A percentile compares a stretch with the other conserved stretches of the same genome.
These are phyloP conservation scores for Acanthoscelides obtectus DNA, from an alignment of 2,888 invertebrate species.

Conservation along the genomic window DNA sequence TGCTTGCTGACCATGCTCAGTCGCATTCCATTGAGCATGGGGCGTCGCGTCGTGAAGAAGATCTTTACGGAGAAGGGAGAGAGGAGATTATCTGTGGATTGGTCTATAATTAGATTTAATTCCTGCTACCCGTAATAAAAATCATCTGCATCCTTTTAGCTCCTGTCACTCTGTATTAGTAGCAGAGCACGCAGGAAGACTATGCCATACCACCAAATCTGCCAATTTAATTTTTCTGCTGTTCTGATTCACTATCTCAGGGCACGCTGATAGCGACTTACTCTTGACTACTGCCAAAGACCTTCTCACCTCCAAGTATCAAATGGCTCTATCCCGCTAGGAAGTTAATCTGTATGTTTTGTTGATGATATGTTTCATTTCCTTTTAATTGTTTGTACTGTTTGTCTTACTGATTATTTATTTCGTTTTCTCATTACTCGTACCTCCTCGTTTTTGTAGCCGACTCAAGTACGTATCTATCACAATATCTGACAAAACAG, in stretches of 20 bases:
- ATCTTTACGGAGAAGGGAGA: too few relatives aligned
- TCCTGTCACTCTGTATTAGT: constrained; percentile 23
- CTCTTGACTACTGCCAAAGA: constrained; percentile 42
- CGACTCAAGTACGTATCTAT: neutral
- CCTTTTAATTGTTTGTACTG: constrained; percentile 41
- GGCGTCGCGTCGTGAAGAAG: too few relatives aligned
- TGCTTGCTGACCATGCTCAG: too few relatives aligned
- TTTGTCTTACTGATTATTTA: constrained; percentile 18
- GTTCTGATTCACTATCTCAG: constrained; percentile 36
- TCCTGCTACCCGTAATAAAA: constrained; percentile 4
- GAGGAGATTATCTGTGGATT: too few relatives aligned
- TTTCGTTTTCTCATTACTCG: constrained; percentile 37
- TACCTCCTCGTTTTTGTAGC: constrained; percentile 45
- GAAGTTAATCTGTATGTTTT: constrained; percentile 50
- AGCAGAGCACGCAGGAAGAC: constrained; percentile 27
- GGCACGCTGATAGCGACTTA: constrained; percentile 40
- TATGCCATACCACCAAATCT: constrained; percentile 20
- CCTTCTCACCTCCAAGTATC: constrained; percentile 56
- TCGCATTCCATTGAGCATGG: too few relatives aligned
- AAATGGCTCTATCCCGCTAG: constrained; percentile 53
- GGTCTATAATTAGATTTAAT: neutral
- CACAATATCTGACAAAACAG: neutral
- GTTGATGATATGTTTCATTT: constrained; percentile 48
- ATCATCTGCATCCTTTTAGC: constrained; percentile 16
- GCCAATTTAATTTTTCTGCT: constrained; percentile 32